Evolutionary conservation across 2,888 invertebrate species (phyloP).

Genomic region (Tuta absoluta): DNA sequence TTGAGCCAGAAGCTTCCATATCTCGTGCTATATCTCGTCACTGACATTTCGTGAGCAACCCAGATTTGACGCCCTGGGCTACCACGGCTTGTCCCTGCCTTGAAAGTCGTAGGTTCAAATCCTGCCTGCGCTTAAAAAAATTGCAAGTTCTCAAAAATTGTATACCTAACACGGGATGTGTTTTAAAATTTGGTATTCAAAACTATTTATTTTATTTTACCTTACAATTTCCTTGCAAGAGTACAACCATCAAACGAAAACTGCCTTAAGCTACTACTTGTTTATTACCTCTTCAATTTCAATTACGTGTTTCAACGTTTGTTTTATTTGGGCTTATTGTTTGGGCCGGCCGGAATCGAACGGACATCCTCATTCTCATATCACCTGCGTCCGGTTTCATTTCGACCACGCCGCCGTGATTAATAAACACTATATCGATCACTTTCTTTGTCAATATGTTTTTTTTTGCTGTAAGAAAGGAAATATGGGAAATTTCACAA

Average conservation of each 20-base stretch:
- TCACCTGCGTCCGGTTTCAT: slow-evolving; percentile 75
- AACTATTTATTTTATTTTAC: no score
- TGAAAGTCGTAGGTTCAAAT: no score
- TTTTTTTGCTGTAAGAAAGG: neutral
- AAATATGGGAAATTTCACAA: neutral
- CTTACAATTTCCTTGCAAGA: neutral
- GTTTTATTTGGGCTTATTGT: slow-evolving; percentile 50
- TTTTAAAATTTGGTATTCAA: no score
- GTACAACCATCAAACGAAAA: neutral
- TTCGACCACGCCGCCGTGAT: slow-evolving; percentile 54
- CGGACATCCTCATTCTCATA: slow-evolving; percentile 55
- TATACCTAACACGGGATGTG: no score
- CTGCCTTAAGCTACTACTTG: neutral
- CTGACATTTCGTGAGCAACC: no score
- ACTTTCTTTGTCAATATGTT: slow-evolving; percentile 10
- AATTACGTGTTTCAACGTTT: slow-evolving; percentile 51
- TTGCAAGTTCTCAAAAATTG: no score
- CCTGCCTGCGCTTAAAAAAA: no score
- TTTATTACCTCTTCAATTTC: neutral
- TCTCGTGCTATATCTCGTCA: no score
- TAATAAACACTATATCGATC: slow-evolving; percentile 47
- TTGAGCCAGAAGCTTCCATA: no score
- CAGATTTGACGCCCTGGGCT: no score
- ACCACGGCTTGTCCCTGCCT: no score
- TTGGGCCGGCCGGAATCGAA: slow-evolving; percentile 48